Evolutionary conservation across 2,888 invertebrate genomes (phyloP).

Genomic region (Drosophila subsilvestris): DNA sequence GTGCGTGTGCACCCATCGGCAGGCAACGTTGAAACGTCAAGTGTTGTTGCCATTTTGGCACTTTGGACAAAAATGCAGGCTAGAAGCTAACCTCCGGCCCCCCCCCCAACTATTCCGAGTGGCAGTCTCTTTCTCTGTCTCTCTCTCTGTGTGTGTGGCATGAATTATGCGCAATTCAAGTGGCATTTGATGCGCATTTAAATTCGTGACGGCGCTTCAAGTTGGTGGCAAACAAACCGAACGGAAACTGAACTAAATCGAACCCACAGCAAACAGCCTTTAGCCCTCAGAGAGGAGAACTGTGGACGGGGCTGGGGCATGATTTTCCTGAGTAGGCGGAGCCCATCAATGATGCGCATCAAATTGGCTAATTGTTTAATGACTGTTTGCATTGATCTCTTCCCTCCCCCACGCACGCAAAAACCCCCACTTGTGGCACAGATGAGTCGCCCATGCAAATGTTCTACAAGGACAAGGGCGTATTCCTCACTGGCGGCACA

Average conservation of each 20-base stretch:
- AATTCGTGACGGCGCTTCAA: conserved; percentile 74
- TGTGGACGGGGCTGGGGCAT: too few relatives aligned
- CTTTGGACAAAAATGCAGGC: conserved; percentile 78
- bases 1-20: conserved; percentile 49
- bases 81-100: conserved; percentile 64
- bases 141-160: conserved; percentile 54
- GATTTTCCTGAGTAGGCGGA: conserved; percentile 3
- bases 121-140: conserved; percentile 1
- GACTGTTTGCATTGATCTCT: conserved; percentile 78
- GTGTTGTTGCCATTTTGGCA: conserved; percentile 80
- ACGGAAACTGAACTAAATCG: conserved; percentile 51
- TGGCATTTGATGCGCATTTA: conserved; percentile 77
- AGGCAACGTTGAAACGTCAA: conserved; percentile 65
- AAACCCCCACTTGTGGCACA: conserved; percentile 30
- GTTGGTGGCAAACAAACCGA: conserved; percentile 74
- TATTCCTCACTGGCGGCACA: conserved; percentile 88
- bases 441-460: conserved; percentile 85
- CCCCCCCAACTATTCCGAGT: conserved; percentile 41
- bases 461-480: conserved; percentile 87
- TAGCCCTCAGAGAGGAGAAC: not conserved
- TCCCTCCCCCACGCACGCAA: conserved; percentile 10
- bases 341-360: conserved; percentile 70
- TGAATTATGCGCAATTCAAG: conserved; percentile 78
- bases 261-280: conserved; percentile 28
- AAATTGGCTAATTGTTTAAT: conserved; percentile 79